phyloP scores from a whole-genome alignment of 2,113 vertebrate species.

The Capra hircus region DNA sequence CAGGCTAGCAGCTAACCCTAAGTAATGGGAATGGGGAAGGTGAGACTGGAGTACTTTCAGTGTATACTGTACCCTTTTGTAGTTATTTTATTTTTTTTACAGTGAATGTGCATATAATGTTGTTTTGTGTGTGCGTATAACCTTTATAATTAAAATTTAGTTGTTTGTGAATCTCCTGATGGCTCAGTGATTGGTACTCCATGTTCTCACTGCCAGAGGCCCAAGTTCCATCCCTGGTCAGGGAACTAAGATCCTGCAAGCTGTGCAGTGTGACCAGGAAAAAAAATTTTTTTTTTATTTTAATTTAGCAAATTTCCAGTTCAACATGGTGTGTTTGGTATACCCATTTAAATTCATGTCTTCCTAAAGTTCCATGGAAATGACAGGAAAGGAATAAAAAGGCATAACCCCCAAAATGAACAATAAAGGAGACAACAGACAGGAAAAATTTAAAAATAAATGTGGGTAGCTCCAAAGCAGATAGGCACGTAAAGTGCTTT shows the following conservation, averaged over 20 bases:
- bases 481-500: not conserved
- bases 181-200: not conserved
- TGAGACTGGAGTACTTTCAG: not conserved
- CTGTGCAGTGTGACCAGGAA: not conserved
- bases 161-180: not conserved
- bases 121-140: not conserved
- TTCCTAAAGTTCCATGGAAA: constrained; percentile 7
- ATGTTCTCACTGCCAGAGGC: not conserved
- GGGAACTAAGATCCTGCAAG: not conserved
- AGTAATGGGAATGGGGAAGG: not conserved
- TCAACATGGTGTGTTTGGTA: not conserved
- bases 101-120: not conserved
- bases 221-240: not conserved
- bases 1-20: not conserved
- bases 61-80: not conserved
- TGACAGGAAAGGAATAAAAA: not conserved
- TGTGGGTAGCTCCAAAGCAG: not conserved
- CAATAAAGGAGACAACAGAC: not conserved
- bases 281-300: not conserved
- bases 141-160: constrained; percentile 3
- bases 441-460: not conserved
- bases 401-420: not conserved
- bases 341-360: not conserved
- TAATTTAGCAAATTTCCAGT: not conserved
- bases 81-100: not conserved